A percentile compares a stretch with the other conserved stretches of the same genome.
Evolutionary conservation across 2,113 vertebrate species (phyloP).

Genomic region (Cynoglossus semilaevis): DNA sequence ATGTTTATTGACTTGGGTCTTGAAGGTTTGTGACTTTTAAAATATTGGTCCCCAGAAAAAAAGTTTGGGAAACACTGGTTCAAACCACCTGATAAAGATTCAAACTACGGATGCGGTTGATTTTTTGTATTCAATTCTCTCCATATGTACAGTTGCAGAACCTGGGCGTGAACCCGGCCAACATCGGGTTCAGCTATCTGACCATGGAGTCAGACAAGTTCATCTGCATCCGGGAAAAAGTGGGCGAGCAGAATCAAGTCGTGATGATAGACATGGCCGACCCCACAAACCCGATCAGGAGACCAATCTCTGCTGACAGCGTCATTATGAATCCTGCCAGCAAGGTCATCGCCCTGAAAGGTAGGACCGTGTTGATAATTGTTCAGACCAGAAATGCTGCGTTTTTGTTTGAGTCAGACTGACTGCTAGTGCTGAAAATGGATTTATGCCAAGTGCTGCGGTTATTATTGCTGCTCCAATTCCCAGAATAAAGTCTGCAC

Average conservation of each 20-base stretch:
- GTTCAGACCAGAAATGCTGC: constrained; percentile 25
- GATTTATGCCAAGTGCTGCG: not conserved
- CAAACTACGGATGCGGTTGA: no score
- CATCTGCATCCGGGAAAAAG: constrained; percentile 90
- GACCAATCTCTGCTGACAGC: constrained; percentile 90
- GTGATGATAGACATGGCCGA: constrained; percentile 88
- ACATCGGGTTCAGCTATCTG: constrained; percentile 91
- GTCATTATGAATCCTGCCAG: constrained; percentile 93
- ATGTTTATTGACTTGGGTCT: no score
- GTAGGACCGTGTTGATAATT: constrained; percentile 53
- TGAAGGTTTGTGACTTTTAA: no score
- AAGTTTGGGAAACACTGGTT: no score
- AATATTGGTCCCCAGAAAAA: no score
- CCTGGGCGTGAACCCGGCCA: constrained; percentile 88
- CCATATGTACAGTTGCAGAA: constrained; percentile 82
- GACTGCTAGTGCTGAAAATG: constrained; percentile 19
- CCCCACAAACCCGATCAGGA: constrained; percentile 82
- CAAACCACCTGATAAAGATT: no score
- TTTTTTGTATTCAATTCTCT: not conserved
- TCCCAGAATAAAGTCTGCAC: constrained; percentile 27
- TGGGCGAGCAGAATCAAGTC: constrained; percentile 89
- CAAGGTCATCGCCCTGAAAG: constrained; percentile 92
- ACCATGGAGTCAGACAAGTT: constrained; percentile 95
- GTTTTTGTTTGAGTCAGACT: constrained; percentile 15
- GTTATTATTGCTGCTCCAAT: constrained; percentile 26